phyloP scores from a whole-genome alignment of 2,797 vertebrate genomes.

The Bovichtus variegatus region DNA sequence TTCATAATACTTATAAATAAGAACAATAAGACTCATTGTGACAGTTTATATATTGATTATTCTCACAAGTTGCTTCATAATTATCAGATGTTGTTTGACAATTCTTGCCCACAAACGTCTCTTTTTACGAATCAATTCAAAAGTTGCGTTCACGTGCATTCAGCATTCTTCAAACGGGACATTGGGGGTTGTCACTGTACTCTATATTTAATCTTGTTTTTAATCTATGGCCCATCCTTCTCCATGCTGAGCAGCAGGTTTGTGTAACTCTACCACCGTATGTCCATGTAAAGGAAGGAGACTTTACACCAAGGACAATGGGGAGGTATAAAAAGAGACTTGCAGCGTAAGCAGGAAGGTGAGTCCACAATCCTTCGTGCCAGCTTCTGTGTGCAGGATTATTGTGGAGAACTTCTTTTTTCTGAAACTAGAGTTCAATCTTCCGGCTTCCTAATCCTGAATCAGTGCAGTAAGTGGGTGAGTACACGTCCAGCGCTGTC shows the following conservation, averaged over 20 bases:
- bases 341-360: not conserved
- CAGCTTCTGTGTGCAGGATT: slow-evolving; percentile 6
- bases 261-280: slow-evolving; percentile 41
- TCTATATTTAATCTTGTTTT: slow-evolving; percentile 36
- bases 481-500: slow-evolving; percentile 9
- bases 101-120: too few species aligned
- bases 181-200: not conserved
- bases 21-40: too few species aligned
- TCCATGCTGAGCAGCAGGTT: slow-evolving; percentile 42
- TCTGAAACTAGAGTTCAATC: not conserved
- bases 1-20: too few species aligned
- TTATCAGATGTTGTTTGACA: too few species aligned
- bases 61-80: too few species aligned
- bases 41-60: too few species aligned
- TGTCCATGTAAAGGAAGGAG: slow-evolving; percentile 58
- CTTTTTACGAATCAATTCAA: too few species aligned
- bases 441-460: not conserved
- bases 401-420: not conserved
- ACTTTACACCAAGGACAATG: slow-evolving; percentile 58
- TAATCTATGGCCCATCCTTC: slow-evolving; percentile 47
- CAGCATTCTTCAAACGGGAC: not conserved
- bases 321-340: slow-evolving; percentile 54
- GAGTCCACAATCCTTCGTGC: not conserved
- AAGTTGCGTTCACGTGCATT: not conserved
- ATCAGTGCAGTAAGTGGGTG: not conserved